These are phyloP conservation scores for Malurus splendens DNA, from an alignment of 2,797 vertebrate species.

Conservation along the genomic window DNA sequence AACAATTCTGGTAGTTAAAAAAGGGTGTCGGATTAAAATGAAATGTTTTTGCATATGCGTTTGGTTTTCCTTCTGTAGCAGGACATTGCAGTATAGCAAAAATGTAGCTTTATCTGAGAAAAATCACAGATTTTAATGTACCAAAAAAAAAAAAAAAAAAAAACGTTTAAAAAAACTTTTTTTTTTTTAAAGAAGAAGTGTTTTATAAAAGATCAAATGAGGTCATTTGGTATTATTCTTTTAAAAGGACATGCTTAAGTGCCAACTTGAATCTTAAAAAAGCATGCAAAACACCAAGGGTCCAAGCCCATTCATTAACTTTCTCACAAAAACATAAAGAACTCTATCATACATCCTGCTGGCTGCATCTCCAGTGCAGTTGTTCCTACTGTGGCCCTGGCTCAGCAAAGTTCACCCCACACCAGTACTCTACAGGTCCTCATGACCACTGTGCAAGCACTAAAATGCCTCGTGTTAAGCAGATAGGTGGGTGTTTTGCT, in stretches of 20 bases:
- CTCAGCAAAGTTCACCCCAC: constrained; percentile 6
- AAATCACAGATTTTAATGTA: constrained; percentile 52
- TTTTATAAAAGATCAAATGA: constrained; percentile 67
- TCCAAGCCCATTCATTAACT: constrained; percentile 47
- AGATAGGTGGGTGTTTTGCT: neutral
- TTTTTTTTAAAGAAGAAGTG: constrained; percentile 28
- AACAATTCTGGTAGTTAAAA: constrained; percentile 45
- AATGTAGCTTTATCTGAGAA: constrained; percentile 42
- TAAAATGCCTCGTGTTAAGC: neutral
- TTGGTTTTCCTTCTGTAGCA: constrained; percentile 18
- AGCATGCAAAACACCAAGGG: constrained; percentile 55
- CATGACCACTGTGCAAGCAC: neutral
- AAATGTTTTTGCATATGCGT: constrained; percentile 53
- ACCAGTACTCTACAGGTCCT: neutral
- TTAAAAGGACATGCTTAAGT: constrained; percentile 62
- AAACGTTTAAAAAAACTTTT: neutral
- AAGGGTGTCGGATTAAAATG: constrained; percentile 20
- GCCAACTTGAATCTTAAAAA: constrained; percentile 62
- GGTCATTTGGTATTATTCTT: constrained; percentile 61
- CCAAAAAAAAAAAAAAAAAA: constrained; percentile 38
- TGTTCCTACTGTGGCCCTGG: constrained; percentile 30
- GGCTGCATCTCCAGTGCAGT: constrained; percentile 52
- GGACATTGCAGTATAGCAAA: constrained; percentile 30
- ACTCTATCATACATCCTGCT: constrained; percentile 56
- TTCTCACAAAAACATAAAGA: constrained; percentile 59